phyloP scores from a whole-genome alignment of 2,113 vertebrate species.

The Tupaia chinensis region DNA sequence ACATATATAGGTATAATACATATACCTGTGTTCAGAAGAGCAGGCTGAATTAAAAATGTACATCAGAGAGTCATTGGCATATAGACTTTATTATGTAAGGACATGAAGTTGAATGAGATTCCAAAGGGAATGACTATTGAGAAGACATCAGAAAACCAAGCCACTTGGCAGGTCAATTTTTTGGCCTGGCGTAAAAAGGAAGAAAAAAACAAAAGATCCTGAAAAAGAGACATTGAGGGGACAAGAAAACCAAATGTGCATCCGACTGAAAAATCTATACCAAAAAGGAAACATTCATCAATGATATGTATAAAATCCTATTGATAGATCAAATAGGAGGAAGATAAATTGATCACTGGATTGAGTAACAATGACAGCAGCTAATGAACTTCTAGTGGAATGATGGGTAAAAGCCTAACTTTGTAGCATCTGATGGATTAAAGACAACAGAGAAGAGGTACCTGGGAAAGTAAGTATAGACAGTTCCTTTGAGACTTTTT shows the following conservation, averaged over 20 bases:
- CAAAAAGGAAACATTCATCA: background rate
- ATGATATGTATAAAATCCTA: background rate
- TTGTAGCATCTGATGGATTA: background rate
- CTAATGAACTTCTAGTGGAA: background rate
- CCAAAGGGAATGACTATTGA: background rate
- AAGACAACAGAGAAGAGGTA: conserved; percentile 5
- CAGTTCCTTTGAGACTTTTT: background rate
- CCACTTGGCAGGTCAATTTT: background rate
- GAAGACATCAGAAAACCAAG: background rate
- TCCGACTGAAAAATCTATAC: background rate
- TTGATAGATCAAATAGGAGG: background rate
- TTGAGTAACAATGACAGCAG: background rate
- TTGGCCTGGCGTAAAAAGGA: background rate
- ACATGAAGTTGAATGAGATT: background rate
- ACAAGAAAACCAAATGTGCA: background rate
- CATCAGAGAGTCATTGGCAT: background rate
- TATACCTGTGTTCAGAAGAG: background rate
- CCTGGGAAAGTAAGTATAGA: background rate
- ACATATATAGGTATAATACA: too few relatives aligned
- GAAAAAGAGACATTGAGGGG: background rate
- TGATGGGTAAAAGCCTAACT: background rate
- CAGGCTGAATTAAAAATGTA: background rate
- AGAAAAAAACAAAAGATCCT: background rate
- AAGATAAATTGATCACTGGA: background rate
- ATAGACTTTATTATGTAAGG: background rate